A percentile compares a stretch with the other conserved stretches of the same genome.
phyloP scores from a whole-genome alignment of 2,797 vertebrate genomes.

The Chrosomus eos region DNA sequence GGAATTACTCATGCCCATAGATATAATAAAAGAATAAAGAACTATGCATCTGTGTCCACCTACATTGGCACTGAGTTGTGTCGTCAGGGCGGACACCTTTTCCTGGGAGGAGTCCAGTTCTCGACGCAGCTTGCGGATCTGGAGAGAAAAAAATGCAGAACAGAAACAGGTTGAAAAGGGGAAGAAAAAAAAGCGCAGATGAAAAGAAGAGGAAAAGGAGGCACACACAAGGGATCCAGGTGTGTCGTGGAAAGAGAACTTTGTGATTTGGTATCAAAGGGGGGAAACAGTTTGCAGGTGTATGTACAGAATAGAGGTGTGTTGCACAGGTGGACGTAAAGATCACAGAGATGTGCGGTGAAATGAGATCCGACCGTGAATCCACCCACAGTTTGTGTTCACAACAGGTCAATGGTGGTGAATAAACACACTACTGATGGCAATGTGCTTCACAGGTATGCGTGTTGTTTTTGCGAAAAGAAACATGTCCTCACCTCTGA shows the following conservation, averaged over 20 bases:
- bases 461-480: background rate
- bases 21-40: conserved; percentile 25
- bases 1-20: conserved; percentile 3
- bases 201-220: conserved; percentile 24
- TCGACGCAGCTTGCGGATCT: conserved; percentile 95
- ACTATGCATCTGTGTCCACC: conserved; percentile 67
- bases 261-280: conserved; percentile 24
- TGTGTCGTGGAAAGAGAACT: conserved; percentile 31
- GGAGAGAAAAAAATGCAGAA: conserved; percentile 32
- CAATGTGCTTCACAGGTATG: background rate
- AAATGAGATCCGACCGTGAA: conserved; percentile 47
- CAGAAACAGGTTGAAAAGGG: background rate
- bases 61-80: conserved; percentile 95
- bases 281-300: conserved; percentile 37
- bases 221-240: conserved; percentile 26
- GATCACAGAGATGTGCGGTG: conserved; percentile 22
- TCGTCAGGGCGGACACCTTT: conserved; percentile 96
- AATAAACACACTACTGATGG: conserved; percentile 7
- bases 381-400: conserved; percentile 45
- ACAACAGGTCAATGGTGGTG: conserved; percentile 42
- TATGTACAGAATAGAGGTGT: conserved; percentile 38
- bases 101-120: conserved; percentile 97
- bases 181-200: conserved; percentile 53
- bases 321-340: conserved; percentile 13
- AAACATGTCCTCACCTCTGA: conserved; percentile 88